Evolutionary conservation across 2,888 invertebrate species (phyloP).

Genomic region (Diarsia brunnea): DNA sequence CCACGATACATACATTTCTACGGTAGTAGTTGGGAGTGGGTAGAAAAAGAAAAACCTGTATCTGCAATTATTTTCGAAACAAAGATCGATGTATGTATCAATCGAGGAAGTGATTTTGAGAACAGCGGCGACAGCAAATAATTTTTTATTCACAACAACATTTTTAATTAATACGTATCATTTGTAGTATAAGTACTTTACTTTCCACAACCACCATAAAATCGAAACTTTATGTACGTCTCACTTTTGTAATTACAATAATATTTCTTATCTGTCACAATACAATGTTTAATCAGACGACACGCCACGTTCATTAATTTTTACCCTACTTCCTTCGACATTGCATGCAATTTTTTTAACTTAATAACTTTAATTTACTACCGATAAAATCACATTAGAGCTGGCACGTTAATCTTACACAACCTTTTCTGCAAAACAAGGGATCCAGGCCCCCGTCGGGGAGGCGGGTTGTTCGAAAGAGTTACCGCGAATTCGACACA

Average conservation of each 20-base stretch:
- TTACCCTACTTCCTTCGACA: constrained; percentile 8
- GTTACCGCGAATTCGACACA: no score
- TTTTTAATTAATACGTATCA: no score
- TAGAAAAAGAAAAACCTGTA: no score
- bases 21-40: no score
- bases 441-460: not conserved
- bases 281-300: constrained; percentile 14
- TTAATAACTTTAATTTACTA: constrained; percentile 79
- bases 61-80: no score
- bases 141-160: no score
- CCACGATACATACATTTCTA: no score
- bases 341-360: constrained; percentile 64
- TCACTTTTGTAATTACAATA: not conserved
- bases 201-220: not conserved
- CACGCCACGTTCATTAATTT: constrained; percentile 28
- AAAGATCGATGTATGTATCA: no score
- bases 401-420: constrained; percentile 72
- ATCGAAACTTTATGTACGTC: not conserved
- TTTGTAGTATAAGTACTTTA: not conserved
- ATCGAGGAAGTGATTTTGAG: no score
- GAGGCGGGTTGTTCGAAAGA: no score
- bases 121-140: no score
- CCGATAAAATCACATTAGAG: constrained; percentile 78
- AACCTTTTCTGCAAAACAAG: not conserved
- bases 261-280: constrained; percentile 1